A percentile compares a stretch with the other conserved stretches of the same genome.
phyloP scores from a whole-genome alignment of 2,113 vertebrate species.

The Varanus komodoensis region DNA sequence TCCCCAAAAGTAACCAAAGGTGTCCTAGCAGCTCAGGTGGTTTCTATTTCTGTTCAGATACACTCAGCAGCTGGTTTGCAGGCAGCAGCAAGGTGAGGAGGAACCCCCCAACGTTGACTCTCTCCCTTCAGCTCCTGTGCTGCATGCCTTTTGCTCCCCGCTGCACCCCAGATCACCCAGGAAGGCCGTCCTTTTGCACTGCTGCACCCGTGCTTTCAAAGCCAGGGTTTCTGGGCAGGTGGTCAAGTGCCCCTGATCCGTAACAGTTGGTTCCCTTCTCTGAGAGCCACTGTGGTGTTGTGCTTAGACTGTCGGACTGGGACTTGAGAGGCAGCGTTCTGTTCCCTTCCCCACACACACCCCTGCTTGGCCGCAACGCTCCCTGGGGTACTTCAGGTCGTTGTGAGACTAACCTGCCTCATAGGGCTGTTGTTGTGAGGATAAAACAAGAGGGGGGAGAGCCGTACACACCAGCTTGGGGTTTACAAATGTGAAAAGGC shows the following conservation, averaged over 20 bases:
- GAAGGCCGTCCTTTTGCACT: not conserved
- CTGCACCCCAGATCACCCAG: not conserved
- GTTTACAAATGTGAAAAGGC: not conserved
- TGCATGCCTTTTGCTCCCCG: not conserved
- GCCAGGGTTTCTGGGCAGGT: not conserved
- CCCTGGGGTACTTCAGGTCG: too few relatives aligned
- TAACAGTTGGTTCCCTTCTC: not conserved
- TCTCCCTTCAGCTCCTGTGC: too few relatives aligned
- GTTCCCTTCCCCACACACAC: too few relatives aligned
- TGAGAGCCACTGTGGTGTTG: not conserved
- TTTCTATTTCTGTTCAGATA: slow-evolving; percentile 85
- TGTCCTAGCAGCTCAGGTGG: slow-evolving; percentile 72
- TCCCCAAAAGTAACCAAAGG: slow-evolving; percentile 71
- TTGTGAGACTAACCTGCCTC: too few relatives aligned
- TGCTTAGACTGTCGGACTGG: too few relatives aligned
- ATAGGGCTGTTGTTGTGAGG: too few relatives aligned
- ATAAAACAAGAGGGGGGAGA: too few relatives aligned
- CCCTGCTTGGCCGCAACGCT: too few relatives aligned
- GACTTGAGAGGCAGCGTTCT: too few relatives aligned
- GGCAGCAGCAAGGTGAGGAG: slow-evolving; percentile 90
- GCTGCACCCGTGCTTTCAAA: not conserved
- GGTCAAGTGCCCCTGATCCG: not conserved
- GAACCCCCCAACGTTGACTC: not conserved
- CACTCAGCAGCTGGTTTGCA: slow-evolving; percentile 91
- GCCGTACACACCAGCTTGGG: too few relatives aligned